These are phyloP conservation scores for Clarias gariepinus DNA, from an alignment of 2,113 vertebrate genomes.

Conservation along the genomic window DNA sequence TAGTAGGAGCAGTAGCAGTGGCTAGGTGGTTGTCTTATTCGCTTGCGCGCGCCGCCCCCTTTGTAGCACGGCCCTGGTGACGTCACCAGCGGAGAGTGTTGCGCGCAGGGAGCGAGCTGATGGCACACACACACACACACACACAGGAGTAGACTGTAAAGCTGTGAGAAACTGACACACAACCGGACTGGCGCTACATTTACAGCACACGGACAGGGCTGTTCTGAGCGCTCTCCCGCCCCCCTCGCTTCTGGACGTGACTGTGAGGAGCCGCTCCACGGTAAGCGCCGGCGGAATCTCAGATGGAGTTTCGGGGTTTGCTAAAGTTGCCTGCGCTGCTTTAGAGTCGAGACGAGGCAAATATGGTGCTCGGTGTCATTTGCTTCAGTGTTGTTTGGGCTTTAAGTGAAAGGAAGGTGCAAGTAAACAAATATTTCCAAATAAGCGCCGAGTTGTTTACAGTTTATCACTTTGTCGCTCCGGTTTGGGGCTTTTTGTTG, in stretches of 20 bases:
- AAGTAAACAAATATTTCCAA: background rate
- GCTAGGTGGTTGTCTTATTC: too few species aligned
- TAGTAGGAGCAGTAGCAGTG: background rate
- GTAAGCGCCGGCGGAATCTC: conserved; percentile 42
- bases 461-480: background rate
- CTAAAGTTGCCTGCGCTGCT: conserved; percentile 44
- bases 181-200: conserved; percentile 35
- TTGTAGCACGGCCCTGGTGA: conserved; percentile 62
- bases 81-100: conserved; percentile 60
- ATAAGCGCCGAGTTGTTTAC: background rate
- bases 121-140: conserved; percentile 40
- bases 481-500: background rate
- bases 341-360: background rate
- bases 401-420: background rate
- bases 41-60: conserved; percentile 41
- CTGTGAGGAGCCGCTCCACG: conserved; percentile 41
- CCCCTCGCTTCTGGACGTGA: background rate
- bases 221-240: background rate
- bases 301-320: conserved; percentile 36
- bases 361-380: background rate
- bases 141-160: conserved; percentile 17
- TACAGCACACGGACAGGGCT: background rate
- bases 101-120: conserved; percentile 31
- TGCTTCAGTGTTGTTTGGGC: background rate
- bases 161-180: background rate